phyloP scores from a whole-genome alignment of 1,140 invertebrate species.

The Eueides isabella region DNA sequence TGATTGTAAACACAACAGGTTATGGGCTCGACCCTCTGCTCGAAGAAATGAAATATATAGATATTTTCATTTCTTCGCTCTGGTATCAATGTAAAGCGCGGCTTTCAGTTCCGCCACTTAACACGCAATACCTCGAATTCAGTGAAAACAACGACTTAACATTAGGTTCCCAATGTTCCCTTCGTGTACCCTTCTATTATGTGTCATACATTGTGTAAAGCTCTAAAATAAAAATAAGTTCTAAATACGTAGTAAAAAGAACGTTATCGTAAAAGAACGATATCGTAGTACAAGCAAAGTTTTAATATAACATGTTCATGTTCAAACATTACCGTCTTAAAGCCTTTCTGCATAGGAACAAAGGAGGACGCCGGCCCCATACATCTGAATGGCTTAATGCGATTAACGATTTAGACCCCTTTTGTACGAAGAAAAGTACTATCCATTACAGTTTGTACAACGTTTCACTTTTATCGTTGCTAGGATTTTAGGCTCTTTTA shows the following conservation, averaged over 20 bases:
- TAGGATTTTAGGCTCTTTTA: conserved; percentile 6
- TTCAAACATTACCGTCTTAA: conserved; percentile 15
- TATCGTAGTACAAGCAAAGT: background rate
- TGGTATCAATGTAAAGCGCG: too few species aligned
- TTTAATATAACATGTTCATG: conserved; percentile 14
- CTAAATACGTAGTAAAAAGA: background rate
- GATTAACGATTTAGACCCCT: conserved; percentile 33
- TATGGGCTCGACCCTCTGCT: too few species aligned
- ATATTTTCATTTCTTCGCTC: too few species aligned
- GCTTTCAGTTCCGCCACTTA: too few species aligned
- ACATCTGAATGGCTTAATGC: conserved; percentile 27
- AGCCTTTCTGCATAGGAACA: conserved; percentile 23
- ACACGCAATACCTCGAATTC: too few species aligned
- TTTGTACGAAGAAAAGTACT: conserved; percentile 22
- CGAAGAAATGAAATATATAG: too few species aligned
- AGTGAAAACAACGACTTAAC: too few species aligned
- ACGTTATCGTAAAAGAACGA: background rate
- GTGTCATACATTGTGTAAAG: too few species aligned
- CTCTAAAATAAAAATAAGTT: too few species aligned
- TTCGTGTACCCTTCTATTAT: too few species aligned
- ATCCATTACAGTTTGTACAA: conserved; percentile 24
- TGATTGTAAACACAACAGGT: too few species aligned
- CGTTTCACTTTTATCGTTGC: conserved; percentile 16
- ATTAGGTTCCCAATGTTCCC: too few species aligned
- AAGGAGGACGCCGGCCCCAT: conserved; percentile 23